Conservation (phyloP, 53 echinoderm and acorn worm genomes). For the Actinopyga echinites region DNA sequence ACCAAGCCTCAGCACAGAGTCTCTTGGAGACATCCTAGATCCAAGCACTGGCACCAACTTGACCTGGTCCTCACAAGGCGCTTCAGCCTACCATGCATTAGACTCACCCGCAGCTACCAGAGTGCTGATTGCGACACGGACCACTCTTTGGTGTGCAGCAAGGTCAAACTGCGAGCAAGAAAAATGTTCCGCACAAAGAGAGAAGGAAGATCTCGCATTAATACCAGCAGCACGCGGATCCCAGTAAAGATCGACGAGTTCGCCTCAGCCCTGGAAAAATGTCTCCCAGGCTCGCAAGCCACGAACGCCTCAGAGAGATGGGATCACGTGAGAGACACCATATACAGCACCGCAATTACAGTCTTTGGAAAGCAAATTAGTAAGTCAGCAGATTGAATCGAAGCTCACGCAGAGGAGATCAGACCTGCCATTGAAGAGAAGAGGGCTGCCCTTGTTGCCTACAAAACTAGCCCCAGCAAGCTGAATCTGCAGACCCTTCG, state of each 20-base stretch:
- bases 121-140: conserved; percentile 55
- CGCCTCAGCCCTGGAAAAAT: background rate
- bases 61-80: conserved; percentile 14
- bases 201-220: conserved; percentile 3
- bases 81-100: background rate
- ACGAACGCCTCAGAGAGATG: background rate
- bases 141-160: conserved; percentile 53
- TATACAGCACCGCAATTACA: conserved; percentile 25
- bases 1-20: conserved; percentile 4
- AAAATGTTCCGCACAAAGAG: conserved; percentile 16
- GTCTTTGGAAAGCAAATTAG: conserved; percentile 32
- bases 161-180: conserved; percentile 11
- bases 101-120: background rate
- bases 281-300: background rate
- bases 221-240: background rate
- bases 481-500: background rate
- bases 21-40: conserved; percentile 22
- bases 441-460: background rate
- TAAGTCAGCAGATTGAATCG: conserved; percentile 12
- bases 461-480: background rate
- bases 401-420: background rate
- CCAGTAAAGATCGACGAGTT: background rate
- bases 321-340: conserved; percentile 5
- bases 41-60: conserved; percentile 50
- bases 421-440: background rate